phyloP scores from a whole-genome alignment of 2,113 vertebrate species.

The Proterorhinus semilunaris region DNA sequence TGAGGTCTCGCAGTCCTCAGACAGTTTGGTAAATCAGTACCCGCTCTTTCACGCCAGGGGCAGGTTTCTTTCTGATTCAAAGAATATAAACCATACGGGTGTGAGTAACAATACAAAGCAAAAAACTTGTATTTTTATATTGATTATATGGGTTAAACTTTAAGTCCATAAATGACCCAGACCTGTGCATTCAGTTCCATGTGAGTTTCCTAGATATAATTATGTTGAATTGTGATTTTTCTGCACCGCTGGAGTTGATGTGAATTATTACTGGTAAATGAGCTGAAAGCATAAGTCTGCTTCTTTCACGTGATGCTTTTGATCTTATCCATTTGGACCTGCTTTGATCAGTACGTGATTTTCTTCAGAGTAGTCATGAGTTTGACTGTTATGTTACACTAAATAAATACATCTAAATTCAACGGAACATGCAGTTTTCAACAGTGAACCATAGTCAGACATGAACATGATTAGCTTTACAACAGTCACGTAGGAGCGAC shows the following conservation, averaged over 20 bases:
- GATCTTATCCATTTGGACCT: slow-evolving; percentile 13
- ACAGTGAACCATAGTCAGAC: slow-evolving; percentile 23
- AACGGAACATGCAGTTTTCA: neutral
- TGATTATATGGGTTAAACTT: too few relatives aligned
- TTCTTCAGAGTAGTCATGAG: neutral
- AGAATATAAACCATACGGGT: too few relatives aligned
- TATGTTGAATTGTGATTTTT: neutral
- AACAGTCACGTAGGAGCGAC: slow-evolving; percentile 28
- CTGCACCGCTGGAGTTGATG: slow-evolving; percentile 2
- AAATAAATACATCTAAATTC: neutral
- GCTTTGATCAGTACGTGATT: neutral
- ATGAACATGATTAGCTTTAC: slow-evolving; percentile 55
- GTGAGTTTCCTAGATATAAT: too few relatives aligned
- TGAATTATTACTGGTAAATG: slow-evolving; percentile 1
- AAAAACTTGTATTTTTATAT: too few relatives aligned
- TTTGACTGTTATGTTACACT: slow-evolving; percentile 8
- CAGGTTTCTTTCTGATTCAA: too few relatives aligned
- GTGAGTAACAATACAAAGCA: too few relatives aligned
- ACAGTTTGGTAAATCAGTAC: too few relatives aligned
- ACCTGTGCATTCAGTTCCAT: too few relatives aligned
- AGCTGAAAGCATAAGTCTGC: neutral
- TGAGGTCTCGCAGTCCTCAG: too few relatives aligned
- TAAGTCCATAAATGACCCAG: too few relatives aligned
- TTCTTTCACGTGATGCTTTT: slow-evolving; percentile 40
- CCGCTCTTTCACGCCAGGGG: too few relatives aligned